Evolutionary conservation across 1,140 invertebrate species (phyloP).

Genomic region (Tetramorium simillimum): DNA sequence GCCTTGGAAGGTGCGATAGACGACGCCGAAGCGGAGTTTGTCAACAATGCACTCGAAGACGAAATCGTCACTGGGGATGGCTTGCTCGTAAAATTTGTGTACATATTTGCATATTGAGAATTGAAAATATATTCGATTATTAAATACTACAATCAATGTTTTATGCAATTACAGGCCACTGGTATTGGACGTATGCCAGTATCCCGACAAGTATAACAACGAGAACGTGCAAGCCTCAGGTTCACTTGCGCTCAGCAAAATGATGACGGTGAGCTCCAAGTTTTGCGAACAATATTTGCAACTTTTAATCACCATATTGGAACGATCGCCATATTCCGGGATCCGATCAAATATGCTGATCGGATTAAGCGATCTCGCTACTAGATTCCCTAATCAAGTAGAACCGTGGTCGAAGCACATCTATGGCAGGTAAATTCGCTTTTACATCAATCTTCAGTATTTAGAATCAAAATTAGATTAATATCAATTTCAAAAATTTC

Average conservation of each 20-base stretch:
- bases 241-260: slow-evolving; percentile 91
- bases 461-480: slow-evolving; percentile 20
- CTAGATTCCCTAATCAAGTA: slow-evolving; percentile 95
- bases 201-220: slow-evolving; percentile 87
- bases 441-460: slow-evolving; percentile 6
- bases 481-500: neutral
- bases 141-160: neutral
- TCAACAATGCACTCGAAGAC: slow-evolving; percentile 91
- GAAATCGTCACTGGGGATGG: slow-evolving; percentile 89
- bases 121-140: neutral
- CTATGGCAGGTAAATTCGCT: slow-evolving; percentile 89
- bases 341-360: slow-evolving; percentile 94
- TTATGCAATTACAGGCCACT: slow-evolving; percentile 77
- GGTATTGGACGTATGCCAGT: slow-evolving; percentile 86
- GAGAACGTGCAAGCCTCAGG: slow-evolving; percentile 89
- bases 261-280: slow-evolving; percentile 94
- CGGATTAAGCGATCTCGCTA: slow-evolving; percentile 94
- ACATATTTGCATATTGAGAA: slow-evolving; percentile 65
- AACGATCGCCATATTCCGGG: slow-evolving; percentile 89
- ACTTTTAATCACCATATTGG: slow-evolving; percentile 94
- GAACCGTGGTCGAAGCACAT: slow-evolving; percentile 97
- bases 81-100: slow-evolving; percentile 86
- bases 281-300: slow-evolving; percentile 93
- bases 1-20: slow-evolving; percentile 93
- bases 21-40: slow-evolving; percentile 94